phyloP scores from a whole-genome alignment of 2,797 vertebrate species.

The Pelobates cultripes region DNA sequence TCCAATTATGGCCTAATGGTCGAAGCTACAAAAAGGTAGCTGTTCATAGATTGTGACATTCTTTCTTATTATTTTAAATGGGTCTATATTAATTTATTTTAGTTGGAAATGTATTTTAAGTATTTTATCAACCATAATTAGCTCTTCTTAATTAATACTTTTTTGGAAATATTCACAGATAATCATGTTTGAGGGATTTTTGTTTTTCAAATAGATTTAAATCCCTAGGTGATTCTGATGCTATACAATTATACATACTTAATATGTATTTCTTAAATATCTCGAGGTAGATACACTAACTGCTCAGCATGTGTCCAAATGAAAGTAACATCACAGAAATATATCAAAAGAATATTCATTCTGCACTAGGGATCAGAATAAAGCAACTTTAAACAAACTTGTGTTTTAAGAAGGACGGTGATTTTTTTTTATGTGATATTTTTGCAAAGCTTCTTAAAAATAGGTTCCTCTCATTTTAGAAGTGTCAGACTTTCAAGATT shows the following conservation, averaged over 20 bases:
- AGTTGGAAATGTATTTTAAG: no score
- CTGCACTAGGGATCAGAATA: slow-evolving; percentile 7
- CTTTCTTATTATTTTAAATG: no score
- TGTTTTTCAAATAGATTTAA: slow-evolving; percentile 8
- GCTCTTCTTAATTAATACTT: not conserved
- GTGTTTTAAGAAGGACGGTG: not conserved
- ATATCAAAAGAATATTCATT: slow-evolving; percentile 18
- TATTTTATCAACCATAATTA: not conserved
- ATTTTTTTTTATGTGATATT: not conserved
- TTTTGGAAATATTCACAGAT: not conserved
- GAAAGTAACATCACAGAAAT: slow-evolving; percentile 13
- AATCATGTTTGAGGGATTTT: not conserved
- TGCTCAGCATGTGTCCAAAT: slow-evolving; percentile 4
- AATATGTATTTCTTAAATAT: slow-evolving; percentile 14
- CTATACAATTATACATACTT: slow-evolving; percentile 9
- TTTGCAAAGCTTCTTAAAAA: not conserved
- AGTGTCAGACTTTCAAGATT: not conserved
- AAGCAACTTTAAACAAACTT: slow-evolving; percentile 8
- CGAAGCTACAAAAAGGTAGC: no score
- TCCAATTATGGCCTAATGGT: no score
- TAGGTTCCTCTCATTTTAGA: not conserved
- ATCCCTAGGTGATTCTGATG: not conserved
- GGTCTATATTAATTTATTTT: no score
- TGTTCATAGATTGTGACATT: no score
- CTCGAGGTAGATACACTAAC: slow-evolving; percentile 8